Evolutionary conservation across 53 echinoderm and acorn worm species (phyloP).

Genomic region (Temnopleurus reevesii): DNA sequence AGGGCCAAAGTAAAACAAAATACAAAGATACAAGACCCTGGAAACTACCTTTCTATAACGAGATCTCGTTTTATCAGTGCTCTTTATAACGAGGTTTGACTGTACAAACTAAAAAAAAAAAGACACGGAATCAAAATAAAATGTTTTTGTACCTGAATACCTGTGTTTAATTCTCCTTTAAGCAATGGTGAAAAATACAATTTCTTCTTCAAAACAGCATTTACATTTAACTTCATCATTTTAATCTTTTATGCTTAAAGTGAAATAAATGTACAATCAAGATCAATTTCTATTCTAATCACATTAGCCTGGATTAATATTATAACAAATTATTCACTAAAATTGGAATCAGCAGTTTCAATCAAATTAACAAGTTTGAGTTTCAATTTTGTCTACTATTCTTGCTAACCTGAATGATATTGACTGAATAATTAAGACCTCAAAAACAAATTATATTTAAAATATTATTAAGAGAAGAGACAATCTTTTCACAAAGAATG

Average conservation of each 20-base stretch:
- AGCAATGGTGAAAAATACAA: background rate
- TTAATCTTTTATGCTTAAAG: background rate
- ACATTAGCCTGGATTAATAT: too few species aligned
- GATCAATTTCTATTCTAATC: too few species aligned
- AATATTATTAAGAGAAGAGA: too few species aligned
- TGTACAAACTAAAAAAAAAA: background rate
- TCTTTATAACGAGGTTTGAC: background rate
- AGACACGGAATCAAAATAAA: background rate
- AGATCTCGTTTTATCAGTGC: background rate
- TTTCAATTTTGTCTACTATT: background rate
- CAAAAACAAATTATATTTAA: too few species aligned
- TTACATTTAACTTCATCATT: background rate
- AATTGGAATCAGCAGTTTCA: background rate
- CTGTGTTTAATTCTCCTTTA: background rate
- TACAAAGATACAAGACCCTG: too few species aligned
- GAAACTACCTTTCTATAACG: background rate
- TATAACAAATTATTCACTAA: too few species aligned
- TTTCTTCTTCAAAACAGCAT: background rate
- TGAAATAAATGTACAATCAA: slow-evolving; percentile 16
- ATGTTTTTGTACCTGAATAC: slow-evolving; percentile 15
- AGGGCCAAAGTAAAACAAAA: too few species aligned
- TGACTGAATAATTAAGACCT: too few species aligned
- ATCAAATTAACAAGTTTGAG: background rate
- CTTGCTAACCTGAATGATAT: too few species aligned
- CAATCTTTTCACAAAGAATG: too few species aligned